A percentile compares a stretch with the other conserved stretches of the same genome.
Conservation (phyloP, 2,888 invertebrate species). For the Megaustenia siamemsis region DNA sequence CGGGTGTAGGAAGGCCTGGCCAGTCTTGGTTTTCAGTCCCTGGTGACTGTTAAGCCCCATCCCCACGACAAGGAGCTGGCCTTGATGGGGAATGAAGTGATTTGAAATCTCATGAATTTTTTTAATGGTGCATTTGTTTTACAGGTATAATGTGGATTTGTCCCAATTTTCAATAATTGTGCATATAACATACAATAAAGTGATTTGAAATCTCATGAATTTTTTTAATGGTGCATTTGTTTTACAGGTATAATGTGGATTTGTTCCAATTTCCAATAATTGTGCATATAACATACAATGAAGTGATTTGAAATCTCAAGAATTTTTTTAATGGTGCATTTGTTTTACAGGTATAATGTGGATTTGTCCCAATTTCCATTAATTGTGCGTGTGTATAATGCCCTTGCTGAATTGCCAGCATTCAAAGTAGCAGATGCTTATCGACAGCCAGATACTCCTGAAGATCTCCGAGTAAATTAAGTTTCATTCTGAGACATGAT, state of each 20-base stretch:
- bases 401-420: slow-evolving; percentile 92
- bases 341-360: slow-evolving; percentile 88
- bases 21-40: too few relatives aligned
- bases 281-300: slow-evolving; percentile 89
- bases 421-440: slow-evolving; percentile 95
- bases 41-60: too few relatives aligned
- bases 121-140: too few relatives aligned
- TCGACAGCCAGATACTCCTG: slow-evolving; percentile 95
- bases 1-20: too few relatives aligned
- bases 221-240: neutral
- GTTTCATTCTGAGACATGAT: neutral
- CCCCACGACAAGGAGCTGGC: too few relatives aligned
- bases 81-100: too few relatives aligned
- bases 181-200: slow-evolving; percentile 67
- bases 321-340: too few relatives aligned
- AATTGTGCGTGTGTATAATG: slow-evolving; percentile 85
- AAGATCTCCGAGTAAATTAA: slow-evolving; percentile 64
- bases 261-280: slow-evolving; percentile 93
- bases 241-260: slow-evolving; percentile 92
- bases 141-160: slow-evolving; percentile 94
- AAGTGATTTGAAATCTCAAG: too few relatives aligned
- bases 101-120: too few relatives aligned
- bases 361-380: slow-evolving; percentile 93
- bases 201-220: too few relatives aligned
- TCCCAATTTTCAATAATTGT: slow-evolving; percentile 92